Evolutionary conservation across 2,797 vertebrate species (phyloP), one percentile per base, ranked within the genome.

Genomic region (Vespertilio murinus): DNA sequence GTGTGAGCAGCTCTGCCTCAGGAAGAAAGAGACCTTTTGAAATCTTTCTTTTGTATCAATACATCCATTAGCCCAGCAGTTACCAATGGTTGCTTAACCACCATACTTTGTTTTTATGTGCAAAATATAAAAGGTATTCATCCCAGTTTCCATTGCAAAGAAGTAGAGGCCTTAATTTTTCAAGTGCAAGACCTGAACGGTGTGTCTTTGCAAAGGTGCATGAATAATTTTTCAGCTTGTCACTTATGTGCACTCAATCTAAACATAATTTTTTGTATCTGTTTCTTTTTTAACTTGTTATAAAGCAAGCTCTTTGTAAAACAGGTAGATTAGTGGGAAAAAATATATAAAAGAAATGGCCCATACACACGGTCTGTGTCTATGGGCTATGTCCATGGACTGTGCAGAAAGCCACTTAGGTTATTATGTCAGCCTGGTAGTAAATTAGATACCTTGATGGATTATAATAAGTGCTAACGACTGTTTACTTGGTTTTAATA

Each of bases 401-500:
- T 59, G 56, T 28, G 56, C 11, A 59, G 28, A 17, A 91, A 64
- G 6, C 17, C 89, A 35, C 88, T 88, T 42, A 77, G 90, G 67
- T 56, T 67, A 38, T 11, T 54, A 4, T 81, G 25, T 18, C 71
- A 94, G 30, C 59, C 47, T 78, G 23, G 28, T 49, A 90, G 23
- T 54, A 22, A 94, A 70, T 95, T 95, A 8, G 67, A 47, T 42
- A 67, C 78, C 95, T 96, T 96, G 59, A 42, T 90, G 35, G 49
- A 75, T 92, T 73, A 88, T 89, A 42, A 69, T 42, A 78, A 96
- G n/a, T 18, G 12, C 9, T 95, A 89, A 45, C 71, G 95, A 71
- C 85, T 94, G 17, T 94, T 97, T 92, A 70, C 49, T 49, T 93
- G 87, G 88, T 91, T 96, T 96, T 91, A 90, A 70, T 80, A 64